A percentile compares a stretch with the other conserved stretches of the same genome.
Conservation (phyloP, 2,888 invertebrate species). For the Hypomecis atomaria region DNA sequence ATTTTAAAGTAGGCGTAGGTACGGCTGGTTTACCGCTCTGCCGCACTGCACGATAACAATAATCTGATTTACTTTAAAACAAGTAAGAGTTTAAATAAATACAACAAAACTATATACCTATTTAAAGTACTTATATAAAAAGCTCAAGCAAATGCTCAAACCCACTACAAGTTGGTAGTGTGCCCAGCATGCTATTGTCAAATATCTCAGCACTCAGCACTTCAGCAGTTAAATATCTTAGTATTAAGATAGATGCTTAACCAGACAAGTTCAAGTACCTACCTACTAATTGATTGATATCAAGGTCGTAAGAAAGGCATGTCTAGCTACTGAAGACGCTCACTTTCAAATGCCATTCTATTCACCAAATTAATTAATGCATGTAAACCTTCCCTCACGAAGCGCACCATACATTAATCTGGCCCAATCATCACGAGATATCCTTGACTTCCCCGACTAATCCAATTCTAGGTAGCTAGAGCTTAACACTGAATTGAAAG, state of each 20-base stretch:
- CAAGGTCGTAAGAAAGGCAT: constrained; percentile 11
- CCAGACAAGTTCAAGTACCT: not conserved
- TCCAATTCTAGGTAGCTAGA: constrained; percentile 18
- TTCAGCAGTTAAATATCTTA: too few relatives aligned
- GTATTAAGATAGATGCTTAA: not conserved
- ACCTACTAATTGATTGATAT: constrained; percentile 10
- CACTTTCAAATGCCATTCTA: constrained; percentile 16
- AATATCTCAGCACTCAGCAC: too few relatives aligned
- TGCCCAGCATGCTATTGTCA: too few relatives aligned
- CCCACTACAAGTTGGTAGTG: too few relatives aligned
- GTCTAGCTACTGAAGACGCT: constrained; percentile 10
- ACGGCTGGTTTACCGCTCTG: too few relatives aligned
- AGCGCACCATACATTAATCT: not conserved
- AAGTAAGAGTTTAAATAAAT: too few relatives aligned
- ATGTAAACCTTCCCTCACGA: constrained; percentile 26
- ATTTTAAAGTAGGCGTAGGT: too few relatives aligned
- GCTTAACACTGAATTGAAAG: constrained; percentile 36
- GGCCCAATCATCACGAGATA: constrained; percentile 19
- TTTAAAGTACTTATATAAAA: too few relatives aligned
- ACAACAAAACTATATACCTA: too few relatives aligned
- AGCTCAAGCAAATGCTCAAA: too few relatives aligned
- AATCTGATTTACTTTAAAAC: too few relatives aligned
- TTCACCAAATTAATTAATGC: constrained; percentile 14
- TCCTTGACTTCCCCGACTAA: constrained; percentile 29
- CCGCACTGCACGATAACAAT: too few relatives aligned